Percentiles rank a stretch among this genome's conserved stretches.
These are phyloP conservation scores for Patella caerulea DNA, from an alignment of 2,888 invertebrate species.

Conservation along the genomic window DNA sequence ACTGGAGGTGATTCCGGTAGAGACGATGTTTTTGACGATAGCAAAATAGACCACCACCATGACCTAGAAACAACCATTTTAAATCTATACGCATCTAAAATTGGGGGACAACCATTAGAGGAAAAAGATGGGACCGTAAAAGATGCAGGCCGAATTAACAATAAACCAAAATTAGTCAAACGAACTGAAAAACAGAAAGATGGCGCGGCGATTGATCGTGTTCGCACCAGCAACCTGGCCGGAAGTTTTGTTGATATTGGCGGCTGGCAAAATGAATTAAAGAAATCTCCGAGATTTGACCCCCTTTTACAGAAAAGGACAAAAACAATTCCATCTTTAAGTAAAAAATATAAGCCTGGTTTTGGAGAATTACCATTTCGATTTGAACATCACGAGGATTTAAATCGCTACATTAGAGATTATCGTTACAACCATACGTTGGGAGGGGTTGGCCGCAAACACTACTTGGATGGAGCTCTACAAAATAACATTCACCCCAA, in stretches of 20 bases:
- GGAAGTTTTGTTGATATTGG: conserved; percentile 6
- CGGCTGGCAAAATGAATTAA: background rate
- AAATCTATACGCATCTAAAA: no score
- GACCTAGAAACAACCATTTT: no score
- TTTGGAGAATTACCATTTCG: background rate
- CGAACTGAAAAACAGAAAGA: background rate
- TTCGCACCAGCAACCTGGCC: background rate
- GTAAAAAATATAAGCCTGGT: background rate
- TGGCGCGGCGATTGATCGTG: background rate
- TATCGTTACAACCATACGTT: background rate
- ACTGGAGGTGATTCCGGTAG: background rate
- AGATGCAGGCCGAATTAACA: background rate
- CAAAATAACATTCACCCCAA: background rate
- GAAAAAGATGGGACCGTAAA: background rate
- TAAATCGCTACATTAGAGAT: background rate
- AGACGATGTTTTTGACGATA: background rate
- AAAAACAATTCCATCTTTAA: background rate
- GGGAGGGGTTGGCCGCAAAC: background rate
- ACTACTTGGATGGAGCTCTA: background rate
- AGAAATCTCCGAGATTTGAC: background rate
- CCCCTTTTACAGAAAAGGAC: background rate
- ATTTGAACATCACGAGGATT: background rate
- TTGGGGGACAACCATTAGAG: background rate
- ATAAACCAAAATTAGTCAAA: background rate
- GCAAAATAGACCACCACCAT: background rate